phyloP scores from a whole-genome alignment of 2,113 vertebrate species.

The Eulemur macaco region DNA sequence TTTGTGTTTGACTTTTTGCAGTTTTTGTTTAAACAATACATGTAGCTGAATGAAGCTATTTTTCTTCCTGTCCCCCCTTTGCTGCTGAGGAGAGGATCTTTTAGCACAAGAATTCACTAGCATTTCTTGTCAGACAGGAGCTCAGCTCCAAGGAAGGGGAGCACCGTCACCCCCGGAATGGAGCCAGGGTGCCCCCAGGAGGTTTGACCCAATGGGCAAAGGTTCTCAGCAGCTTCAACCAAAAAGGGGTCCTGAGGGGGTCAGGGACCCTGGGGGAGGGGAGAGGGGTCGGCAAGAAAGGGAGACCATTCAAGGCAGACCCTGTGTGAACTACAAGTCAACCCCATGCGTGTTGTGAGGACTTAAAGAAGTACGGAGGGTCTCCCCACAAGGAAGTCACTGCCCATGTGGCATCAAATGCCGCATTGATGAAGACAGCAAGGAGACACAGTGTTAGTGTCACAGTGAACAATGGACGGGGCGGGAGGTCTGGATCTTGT shows the following conservation, averaged over 20 bases:
- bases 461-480: no score
- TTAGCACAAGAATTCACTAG: not conserved
- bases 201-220: not conserved
- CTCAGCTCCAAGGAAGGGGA: no score
- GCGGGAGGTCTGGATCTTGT: not conserved
- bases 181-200: not conserved
- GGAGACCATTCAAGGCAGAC: not conserved
- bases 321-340: not conserved
- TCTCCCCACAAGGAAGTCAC: not conserved
- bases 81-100: not conserved
- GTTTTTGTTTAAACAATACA: not conserved
- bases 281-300: not conserved
- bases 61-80: not conserved
- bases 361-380: not conserved
- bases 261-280: not conserved
- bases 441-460: rapidly evolving
- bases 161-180: not conserved
- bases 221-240: not conserved
- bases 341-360: not conserved
- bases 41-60: not conserved
- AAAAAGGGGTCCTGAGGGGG: not conserved
- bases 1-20: not conserved
- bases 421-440: rapidly evolving
- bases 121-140: not conserved
- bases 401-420: rapidly evolving